Evolutionary conservation across 2,888 invertebrate genomes (phyloP).

Genomic region (Polylopha cassiicola): DNA sequence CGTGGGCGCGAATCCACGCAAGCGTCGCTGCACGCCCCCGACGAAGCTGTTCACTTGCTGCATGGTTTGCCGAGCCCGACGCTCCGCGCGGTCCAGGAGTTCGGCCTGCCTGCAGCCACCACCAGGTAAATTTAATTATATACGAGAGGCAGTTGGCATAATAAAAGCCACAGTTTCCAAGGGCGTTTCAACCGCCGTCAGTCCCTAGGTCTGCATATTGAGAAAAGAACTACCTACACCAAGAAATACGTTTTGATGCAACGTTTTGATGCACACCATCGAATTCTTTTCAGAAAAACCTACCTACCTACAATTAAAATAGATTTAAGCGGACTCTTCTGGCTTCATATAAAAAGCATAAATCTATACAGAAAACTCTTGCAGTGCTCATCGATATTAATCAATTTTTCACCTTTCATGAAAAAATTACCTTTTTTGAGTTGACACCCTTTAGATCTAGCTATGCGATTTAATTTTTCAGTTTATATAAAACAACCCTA

Average conservation of each 20-base stretch:
- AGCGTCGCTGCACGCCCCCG: constrained; percentile 50
- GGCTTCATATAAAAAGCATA: no score
- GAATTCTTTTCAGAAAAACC: no score
- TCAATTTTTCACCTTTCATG: no score
- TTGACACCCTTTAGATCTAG: background rate
- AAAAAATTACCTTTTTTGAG: no score
- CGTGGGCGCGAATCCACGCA: constrained; percentile 41
- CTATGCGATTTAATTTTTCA: background rate
- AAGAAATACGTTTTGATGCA: background rate
- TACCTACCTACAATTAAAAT: no score
- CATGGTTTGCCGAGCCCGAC: constrained; percentile 45
- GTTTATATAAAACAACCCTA: background rate
- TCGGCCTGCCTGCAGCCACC: constrained; percentile 57
- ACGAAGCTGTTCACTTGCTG: constrained; percentile 58
- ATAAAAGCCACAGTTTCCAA: no score
- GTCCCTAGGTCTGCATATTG: no score
- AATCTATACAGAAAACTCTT: no score
- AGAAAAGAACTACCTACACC: no score
- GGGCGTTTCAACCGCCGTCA: no score
- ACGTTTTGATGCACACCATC: constrained; percentile 7
- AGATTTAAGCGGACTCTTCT: no score
- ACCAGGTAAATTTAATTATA: constrained; percentile 29
- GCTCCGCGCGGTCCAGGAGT: constrained; percentile 51
- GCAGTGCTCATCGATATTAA: no score
- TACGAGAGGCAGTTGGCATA: background rate